A percentile compares a stretch with the other conserved stretches of the same genome.
Evolutionary conservation across 2,888 invertebrate species (phyloP).

Genomic region (Scelioninae gen. 2): DNA sequence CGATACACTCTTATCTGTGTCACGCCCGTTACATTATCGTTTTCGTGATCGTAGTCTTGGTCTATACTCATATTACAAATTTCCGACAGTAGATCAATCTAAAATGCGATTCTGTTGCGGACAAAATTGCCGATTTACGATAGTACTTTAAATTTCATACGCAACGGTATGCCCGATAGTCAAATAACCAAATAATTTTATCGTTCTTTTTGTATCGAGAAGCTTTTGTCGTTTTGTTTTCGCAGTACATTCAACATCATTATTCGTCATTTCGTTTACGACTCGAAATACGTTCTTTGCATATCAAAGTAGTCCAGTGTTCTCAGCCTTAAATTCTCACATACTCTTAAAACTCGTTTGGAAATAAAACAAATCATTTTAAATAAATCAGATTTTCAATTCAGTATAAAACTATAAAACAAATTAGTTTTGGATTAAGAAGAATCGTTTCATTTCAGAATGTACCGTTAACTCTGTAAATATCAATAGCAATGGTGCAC

Average conservation of each 20-base stretch:
- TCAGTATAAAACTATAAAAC: too few relatives aligned
- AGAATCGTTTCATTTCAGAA: too few relatives aligned
- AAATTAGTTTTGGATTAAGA: too few relatives aligned
- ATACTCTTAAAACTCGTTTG: too few relatives aligned
- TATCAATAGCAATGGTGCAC: too few relatives aligned
- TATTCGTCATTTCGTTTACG: slow-evolving; percentile 51
- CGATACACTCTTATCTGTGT: slow-evolving; percentile 44
- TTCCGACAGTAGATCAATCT: slow-evolving; percentile 63
- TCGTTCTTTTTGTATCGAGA: slow-evolving; percentile 13
- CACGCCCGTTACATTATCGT: slow-evolving; percentile 68
- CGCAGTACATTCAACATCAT: slow-evolving; percentile 33
- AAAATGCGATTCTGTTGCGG: slow-evolving; percentile 53
- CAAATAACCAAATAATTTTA: slow-evolving; percentile 12
- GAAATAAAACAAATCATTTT: too few relatives aligned
- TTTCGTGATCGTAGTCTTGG: slow-evolving; percentile 67
- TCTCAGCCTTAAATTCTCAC: slow-evolving; percentile 32
- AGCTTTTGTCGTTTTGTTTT: slow-evolving; percentile 35
- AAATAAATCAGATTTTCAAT: too few relatives aligned
- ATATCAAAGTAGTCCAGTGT: slow-evolving; percentile 37
- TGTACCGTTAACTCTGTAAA: too few relatives aligned
- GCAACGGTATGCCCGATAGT: slow-evolving; percentile 43
- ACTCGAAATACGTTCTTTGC: slow-evolving; percentile 35
- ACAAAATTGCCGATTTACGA: slow-evolving; percentile 57
- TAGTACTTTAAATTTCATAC: slow-evolving; percentile 35
- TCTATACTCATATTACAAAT: slow-evolving; percentile 61